Percentiles rank a stretch among this genome's conserved stretches.
Conservation (phyloP, 2,888 invertebrate genomes). For the Habrosyne pyritoides region DNA sequence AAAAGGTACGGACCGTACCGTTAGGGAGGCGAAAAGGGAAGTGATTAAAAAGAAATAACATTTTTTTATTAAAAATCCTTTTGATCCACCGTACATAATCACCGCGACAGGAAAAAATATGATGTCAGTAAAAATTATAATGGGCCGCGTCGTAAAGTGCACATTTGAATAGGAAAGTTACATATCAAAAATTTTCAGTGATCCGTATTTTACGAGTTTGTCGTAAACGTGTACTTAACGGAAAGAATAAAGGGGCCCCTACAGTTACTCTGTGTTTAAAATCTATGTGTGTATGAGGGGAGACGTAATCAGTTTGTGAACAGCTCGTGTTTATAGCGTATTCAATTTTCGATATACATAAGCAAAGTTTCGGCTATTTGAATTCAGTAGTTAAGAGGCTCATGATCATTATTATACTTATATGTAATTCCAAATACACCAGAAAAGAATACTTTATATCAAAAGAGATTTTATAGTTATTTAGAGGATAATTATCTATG, state of each 20-base stretch:
- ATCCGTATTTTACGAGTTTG: constrained; percentile 82
- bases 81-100: constrained; percentile 75
- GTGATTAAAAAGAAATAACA: constrained; percentile 79
- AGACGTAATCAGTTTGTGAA: constrained; percentile 58
- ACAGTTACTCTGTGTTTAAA: constrained; percentile 65
- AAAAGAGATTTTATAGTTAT: too few species aligned
- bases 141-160: constrained; percentile 74
- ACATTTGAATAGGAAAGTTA: constrained; percentile 82
- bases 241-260: constrained; percentile 70
- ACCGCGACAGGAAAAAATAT: constrained; percentile 74
- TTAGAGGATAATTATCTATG: too few species aligned
- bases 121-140: constrained; percentile 80
- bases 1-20: constrained; percentile 37
- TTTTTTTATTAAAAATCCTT: constrained; percentile 71
- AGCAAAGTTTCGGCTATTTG: constrained; percentile 14
- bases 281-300: constrained; percentile 62
- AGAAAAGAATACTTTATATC: too few species aligned
- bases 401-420: neutral
- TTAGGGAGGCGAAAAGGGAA: constrained; percentile 59
- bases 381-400: constrained; percentile 7
- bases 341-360: constrained; percentile 47
- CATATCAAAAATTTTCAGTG: constrained; percentile 84
- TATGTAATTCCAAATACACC: too few species aligned
- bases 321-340: constrained; percentile 45
- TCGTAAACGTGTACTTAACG: constrained; percentile 82